Base-by-base conservation (phyloP, 2,113 vertebrate genomes). In the Notechis scutatus region DNA sequence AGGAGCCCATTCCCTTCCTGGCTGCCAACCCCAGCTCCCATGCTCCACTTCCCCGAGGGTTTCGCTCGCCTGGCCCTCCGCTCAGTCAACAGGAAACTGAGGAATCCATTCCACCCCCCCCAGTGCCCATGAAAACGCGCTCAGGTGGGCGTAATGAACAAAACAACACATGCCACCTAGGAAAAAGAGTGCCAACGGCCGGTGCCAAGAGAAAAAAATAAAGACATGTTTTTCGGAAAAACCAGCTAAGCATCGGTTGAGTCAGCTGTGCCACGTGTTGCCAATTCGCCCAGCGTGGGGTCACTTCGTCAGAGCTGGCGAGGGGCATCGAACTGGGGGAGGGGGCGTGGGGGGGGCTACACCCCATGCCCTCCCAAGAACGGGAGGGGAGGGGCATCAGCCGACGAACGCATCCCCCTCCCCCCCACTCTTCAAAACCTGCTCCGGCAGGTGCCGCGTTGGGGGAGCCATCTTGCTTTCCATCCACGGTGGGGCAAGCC, bases 121-220 rank as follows among this genome's bases (percentile, higher is more conserved):
- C n/a, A 20, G 59, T 24, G 56, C 90, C 87, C 87, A 23, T n/a
- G 55, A 3, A 39, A 29, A 21, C 11, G n/a, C 69, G 85, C 45
- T 85, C 90, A 9, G 23, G 87, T 88, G 61, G 86, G 90, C 81
- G 15, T 74, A 52, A 89, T 91, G 39, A 91, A 87, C 56, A 92
- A 93, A 93, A 91, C 87, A 92, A 86, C 87, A 61, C 61, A 61
- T 85, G 64, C 45, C 92, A 52, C 42, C 54, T 61, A 86, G 61
- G 54, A 52, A 24, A n/a, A 87, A 54, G 1, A 12, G 15, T 47
- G 87, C 87, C 88, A 64, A 54, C 34, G 34, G 34, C 45, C 20
- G 14, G 15, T 47, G 24, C 88, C 92, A 93, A 86, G 61, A 90
- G 39, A 57, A 89, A 50, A 52, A 52, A 55, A 50, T 45, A 1